phyloP scores from a whole-genome alignment of 2,113 vertebrate species.

The Indri indri region DNA sequence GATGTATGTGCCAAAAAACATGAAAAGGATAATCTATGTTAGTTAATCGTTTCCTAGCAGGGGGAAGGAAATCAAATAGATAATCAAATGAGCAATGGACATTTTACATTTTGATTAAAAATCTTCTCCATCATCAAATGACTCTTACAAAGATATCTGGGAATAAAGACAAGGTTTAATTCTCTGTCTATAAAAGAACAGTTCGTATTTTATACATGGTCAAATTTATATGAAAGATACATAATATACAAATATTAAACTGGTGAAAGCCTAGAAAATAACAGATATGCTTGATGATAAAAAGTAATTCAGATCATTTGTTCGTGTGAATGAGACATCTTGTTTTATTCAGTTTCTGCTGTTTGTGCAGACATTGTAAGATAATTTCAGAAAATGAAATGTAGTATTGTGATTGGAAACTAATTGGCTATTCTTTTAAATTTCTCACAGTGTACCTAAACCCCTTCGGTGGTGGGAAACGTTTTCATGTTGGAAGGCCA shows the following conservation, averaged over 20 bases:
- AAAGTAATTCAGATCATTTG: neutral
- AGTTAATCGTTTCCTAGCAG: conserved; percentile 38
- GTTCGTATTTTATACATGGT: neutral
- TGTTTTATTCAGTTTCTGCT: conserved; percentile 42
- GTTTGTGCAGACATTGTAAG: neutral
- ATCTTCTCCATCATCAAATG: conserved; percentile 48
- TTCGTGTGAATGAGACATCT: neutral
- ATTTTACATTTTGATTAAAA: conserved; percentile 67
- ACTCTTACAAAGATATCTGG: conserved; percentile 37
- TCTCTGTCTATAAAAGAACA: neutral
- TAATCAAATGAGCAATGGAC: conserved; percentile 49
- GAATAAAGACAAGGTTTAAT: neutral
- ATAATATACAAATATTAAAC: neutral
- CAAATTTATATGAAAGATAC: neutral
- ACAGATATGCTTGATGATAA: neutral
- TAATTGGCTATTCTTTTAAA: neutral
- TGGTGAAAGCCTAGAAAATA: conserved; percentile 9
- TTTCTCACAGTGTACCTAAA: neutral
- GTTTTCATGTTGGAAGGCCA: too few relatives aligned
- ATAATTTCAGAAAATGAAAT: conserved; percentile 36
- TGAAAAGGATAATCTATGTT: conserved; percentile 51
- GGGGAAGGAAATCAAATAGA: conserved; percentile 42
- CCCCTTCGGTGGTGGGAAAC: neutral
- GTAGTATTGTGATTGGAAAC: conserved; percentile 3
- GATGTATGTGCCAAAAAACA: conserved; percentile 30